phyloP scores from a whole-genome alignment of 2,113 vertebrate species.

The Galemys pyrenaicus region DNA sequence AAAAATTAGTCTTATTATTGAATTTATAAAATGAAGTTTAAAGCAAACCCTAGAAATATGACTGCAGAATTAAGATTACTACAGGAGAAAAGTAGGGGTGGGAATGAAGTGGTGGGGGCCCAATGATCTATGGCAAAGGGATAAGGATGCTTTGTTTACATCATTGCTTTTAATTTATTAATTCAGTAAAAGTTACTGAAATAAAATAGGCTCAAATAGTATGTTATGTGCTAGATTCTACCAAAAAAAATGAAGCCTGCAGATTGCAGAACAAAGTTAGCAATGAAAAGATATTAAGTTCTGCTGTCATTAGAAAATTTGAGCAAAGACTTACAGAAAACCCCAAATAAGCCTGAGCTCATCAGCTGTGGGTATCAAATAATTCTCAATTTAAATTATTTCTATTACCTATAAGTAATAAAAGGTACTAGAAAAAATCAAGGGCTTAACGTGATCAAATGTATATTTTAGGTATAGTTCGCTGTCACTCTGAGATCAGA shows the following conservation, averaged over 20 bases:
- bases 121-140: too few relatives aligned
- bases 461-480: not conserved
- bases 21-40: not conserved
- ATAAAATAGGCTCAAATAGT: not conserved
- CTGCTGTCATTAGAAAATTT: not conserved
- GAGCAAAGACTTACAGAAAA: not conserved
- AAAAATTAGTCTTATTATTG: not conserved
- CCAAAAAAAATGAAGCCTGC: rapidly evolving
- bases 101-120: too few relatives aligned
- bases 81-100: too few relatives aligned
- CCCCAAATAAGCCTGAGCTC: not conserved
- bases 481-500: not conserved
- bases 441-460: not conserved
- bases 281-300: too few relatives aligned
- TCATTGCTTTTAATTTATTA: not conserved
- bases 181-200: not conserved
- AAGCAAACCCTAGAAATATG: not conserved
- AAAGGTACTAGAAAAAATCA: not conserved
- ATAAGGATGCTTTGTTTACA: too few relatives aligned
- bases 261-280: not conserved
- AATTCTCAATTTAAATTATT: not conserved
- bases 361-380: not conserved
- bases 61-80: too few relatives aligned
- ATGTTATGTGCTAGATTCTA: not conserved
- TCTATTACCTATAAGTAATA: not conserved